These are phyloP conservation scores for Andrena hattorfiana DNA, from an alignment of 2,888 invertebrate species.

Conservation along the genomic window DNA sequence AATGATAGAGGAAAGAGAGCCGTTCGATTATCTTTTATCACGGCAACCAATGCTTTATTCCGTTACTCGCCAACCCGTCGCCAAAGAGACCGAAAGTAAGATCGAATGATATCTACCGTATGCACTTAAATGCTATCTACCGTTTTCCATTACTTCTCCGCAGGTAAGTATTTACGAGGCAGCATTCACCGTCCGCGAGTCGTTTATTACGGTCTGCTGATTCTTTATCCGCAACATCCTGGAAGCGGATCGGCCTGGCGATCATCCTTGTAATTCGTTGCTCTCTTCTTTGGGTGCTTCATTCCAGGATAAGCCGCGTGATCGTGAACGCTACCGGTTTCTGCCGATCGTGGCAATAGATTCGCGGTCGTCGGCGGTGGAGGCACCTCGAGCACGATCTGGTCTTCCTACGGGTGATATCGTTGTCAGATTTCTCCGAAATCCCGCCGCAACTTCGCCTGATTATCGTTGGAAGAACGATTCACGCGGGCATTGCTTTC, in stretches of 20 bases:
- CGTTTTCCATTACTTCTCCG: not conserved
- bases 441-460: not conserved
- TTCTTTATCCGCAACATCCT: constrained; percentile 54
- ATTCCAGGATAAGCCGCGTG: not conserved
- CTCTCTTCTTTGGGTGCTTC: constrained; percentile 28
- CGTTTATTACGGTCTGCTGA: not conserved
- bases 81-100: not conserved
- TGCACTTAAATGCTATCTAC: constrained; percentile 24
- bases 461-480: not conserved
- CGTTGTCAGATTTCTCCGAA: not conserved
- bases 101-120: constrained; percentile 6
- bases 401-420: not conserved
- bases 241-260: constrained; percentile 9
- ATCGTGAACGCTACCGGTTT: not conserved
- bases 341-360: not conserved
- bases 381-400: not conserved
- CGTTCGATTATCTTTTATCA: not conserved
- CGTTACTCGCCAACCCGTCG: constrained; percentile 10
- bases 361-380: not conserved
- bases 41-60: constrained; percentile 35
- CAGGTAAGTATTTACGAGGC: constrained; percentile 4
- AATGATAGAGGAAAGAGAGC: not conserved
- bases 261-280: constrained; percentile 5
- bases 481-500: not conserved
- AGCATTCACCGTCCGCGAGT: not conserved